Base-by-base conservation (phyloP, 2,113 vertebrate species). In the Epinephelus moara region DNA sequence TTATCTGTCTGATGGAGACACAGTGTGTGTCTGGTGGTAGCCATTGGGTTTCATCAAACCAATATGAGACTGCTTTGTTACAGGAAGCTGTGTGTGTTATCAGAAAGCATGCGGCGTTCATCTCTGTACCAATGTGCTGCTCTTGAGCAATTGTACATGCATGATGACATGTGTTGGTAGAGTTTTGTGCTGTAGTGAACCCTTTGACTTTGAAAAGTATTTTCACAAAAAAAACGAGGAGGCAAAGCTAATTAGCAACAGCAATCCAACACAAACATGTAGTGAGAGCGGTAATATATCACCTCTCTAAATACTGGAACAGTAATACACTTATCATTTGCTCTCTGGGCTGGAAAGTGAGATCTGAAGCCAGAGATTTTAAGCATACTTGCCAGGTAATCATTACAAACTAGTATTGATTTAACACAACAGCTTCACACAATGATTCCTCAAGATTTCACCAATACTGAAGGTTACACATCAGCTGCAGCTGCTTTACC, bases 41-140 rank as follows among this genome's bases (percentile, higher is more conserved):
- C 11, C n/a, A 11, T 11, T 9, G 61, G 61, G 40, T 81, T 57
- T 67, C 4, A 75, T 56, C 45, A 66, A 62, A 55, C 18, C 64
- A 55, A 3, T 0, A 60, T 3, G 4, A 33, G 21, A 40, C 23
- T 17, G 60, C 15, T 21, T 7, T 40, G 9, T 68, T 45, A 77
- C 82, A 77, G 87, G 74, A 91, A 85, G 77, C 18, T 60, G 12
- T n/a, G 12, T 10, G 3, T 66, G 55, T 37, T 80, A 71, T 75
- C 53, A 78, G 57, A 82, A 14, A 75, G 4, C 4, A 68, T 4
- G 19, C 19, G 27, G 0, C 2, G 6, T 23, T 50, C 9, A 69
- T 73, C 75, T 70, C 59, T 23, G 40, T n/a, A 17, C 15, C 6
- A 0, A 66, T 17, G 14, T 59, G 63, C 40, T 53, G 37, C 50